phyloP scores from a whole-genome alignment of 2,888 invertebrate genomes.

The Ophion ventricosus region DNA sequence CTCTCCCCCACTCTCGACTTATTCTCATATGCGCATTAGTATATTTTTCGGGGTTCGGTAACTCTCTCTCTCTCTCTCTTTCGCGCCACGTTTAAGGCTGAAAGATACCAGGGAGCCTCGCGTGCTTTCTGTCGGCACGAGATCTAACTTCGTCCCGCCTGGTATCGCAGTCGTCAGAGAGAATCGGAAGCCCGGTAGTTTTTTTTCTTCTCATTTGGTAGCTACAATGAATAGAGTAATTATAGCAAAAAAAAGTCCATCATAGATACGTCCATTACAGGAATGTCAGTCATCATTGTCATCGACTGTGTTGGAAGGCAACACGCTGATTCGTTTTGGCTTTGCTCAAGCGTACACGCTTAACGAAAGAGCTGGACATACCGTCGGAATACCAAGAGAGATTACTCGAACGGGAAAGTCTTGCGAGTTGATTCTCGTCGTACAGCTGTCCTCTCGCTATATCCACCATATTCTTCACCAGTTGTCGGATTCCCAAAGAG shows the following conservation, averaged over 20 bases:
- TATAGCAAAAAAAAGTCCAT: conserved; percentile 4
- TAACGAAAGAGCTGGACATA: not conserved
- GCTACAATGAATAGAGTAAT: conserved; percentile 6
- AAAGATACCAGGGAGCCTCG: conserved; percentile 21
- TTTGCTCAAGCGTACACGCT: not conserved
- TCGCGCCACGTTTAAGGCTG: conserved; percentile 26
- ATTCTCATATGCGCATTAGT: conserved; percentile 32
- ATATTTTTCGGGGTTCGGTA: conserved; percentile 54
- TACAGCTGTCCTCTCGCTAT: conserved; percentile 66
- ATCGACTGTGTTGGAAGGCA: conserved; percentile 2
- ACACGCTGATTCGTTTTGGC: conserved; percentile 2
- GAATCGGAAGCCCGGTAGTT: conserved; percentile 21
- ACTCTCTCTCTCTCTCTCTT: too few species aligned
- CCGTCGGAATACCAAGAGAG: conserved; percentile 2
- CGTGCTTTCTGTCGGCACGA: conserved; percentile 38
- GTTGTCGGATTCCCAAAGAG: conserved; percentile 45
- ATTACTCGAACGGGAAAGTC: conserved; percentile 67
- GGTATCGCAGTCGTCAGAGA: conserved; percentile 7
- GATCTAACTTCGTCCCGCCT: conserved; percentile 27
- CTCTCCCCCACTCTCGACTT: conserved; percentile 20
- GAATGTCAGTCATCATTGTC: conserved; percentile 25
- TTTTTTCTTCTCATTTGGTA: not conserved
- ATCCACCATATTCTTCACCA: conserved; percentile 37
- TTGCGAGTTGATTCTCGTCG: conserved; percentile 64
- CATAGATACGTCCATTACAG: conserved; percentile 9